Evolutionary conservation across 2,797 vertebrate species (phyloP), one percentile per base, ranked within the genome.

Genomic region (Microctenopoma stevenorrisi): DNA sequence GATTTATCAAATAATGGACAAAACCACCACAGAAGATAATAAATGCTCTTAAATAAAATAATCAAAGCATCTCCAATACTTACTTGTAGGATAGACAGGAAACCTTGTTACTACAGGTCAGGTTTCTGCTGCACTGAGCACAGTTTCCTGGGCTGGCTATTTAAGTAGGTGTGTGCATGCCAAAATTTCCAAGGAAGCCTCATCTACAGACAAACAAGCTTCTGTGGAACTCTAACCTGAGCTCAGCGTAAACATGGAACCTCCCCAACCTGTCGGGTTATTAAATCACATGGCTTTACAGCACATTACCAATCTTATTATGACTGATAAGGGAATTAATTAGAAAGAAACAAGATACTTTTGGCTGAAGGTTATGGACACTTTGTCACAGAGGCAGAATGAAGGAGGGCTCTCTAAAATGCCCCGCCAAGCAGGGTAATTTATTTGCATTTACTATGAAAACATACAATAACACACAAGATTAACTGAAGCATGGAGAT

Each of bases 381-480:
- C 14, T 11, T 43, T 53, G 6, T 57, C 26, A 81, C 35, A 72
- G n/a, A 79, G 33, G 10, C 38, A 72, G 15, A 58, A 44, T 10
- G 44, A 18, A 49, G 9, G 8, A 57, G 11, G n/a, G 15, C 72
- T 75, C 82, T 76, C 76, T 87, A 88, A 90, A 91, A 87, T 40
- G 64, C 68, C 86, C 90, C 54, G 76, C 52, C 53, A 64, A 38
- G 68, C 86, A 81, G 83, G 81, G 83, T 67, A 48, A 80, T 93
- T 93, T 92, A 93, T 92, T 92, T 86, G 86, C 70, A 86, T 90
- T 89, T 85, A 83, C 86, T 92, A 92, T 89, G 87, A 91, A 93
- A 90, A 88, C 85, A 86, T 85, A 92, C 83, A 88, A 84, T 83
- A 78, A 85, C 90, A 92, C 90, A 90, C 87, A 84, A 79, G 84